Conservation (phyloP, 2,113 vertebrate genomes). For the Clarias batrachus region DNA sequence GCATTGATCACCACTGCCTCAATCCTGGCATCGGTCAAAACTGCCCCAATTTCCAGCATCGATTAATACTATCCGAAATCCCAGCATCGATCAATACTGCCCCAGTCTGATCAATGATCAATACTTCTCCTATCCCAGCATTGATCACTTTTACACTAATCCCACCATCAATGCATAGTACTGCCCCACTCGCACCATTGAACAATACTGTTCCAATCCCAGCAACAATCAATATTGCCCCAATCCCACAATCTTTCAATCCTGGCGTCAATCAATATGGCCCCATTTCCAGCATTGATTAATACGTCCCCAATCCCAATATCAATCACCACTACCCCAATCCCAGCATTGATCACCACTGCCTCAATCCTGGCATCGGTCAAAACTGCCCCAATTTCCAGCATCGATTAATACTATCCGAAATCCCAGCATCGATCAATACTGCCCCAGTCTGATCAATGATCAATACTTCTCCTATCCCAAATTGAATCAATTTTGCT, state of each 20-base stretch:
- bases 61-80: no score
- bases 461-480: background rate
- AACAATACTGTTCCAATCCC: background rate
- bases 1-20: background rate
- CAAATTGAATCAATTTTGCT: no score
- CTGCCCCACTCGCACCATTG: background rate
- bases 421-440: background rate
- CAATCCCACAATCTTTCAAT: no score
- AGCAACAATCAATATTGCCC: background rate
- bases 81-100: background rate
- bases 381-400: background rate
- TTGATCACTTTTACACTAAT: no score
- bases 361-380: no score
- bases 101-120: background rate
- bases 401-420: no score
- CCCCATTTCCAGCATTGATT: background rate
- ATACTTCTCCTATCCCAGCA: background rate
- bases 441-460: background rate
- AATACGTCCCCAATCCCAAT: background rate
- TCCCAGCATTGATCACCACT: background rate
- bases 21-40: background rate
- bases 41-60: no score
- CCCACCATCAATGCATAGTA: background rate
- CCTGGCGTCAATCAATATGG: background rate
- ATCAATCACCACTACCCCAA: background rate